Conservation (phyloP, 2,797 vertebrate species). For the Danionella dracula region DNA sequence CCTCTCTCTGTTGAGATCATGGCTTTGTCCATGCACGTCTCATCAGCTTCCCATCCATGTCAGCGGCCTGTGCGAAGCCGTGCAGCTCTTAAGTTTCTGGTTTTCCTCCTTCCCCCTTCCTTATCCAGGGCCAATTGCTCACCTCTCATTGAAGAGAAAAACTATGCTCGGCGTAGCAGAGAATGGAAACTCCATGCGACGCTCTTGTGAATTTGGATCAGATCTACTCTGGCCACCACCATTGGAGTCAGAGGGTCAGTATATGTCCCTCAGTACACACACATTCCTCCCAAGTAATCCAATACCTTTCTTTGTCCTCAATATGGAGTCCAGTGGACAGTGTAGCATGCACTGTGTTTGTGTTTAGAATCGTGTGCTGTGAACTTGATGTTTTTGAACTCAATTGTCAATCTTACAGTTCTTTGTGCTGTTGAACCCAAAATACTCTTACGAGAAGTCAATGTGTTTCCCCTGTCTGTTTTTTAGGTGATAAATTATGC, state of each 20-base stretch:
- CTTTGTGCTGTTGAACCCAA: background rate
- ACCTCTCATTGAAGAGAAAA: slow-evolving; percentile 78
- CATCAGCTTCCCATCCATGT: slow-evolving; percentile 21
- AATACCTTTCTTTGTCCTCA: slow-evolving; percentile 24
- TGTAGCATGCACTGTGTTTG: slow-evolving; percentile 14
- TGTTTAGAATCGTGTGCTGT: slow-evolving; percentile 22
- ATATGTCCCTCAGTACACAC: slow-evolving; percentile 22
- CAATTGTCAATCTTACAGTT: background rate
- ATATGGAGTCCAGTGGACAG: slow-evolving; percentile 10
- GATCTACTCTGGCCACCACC: slow-evolving; percentile 77
- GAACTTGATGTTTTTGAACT: slow-evolving; percentile 6
- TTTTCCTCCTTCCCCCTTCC: slow-evolving; percentile 39
- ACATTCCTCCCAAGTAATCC: slow-evolving; percentile 9
- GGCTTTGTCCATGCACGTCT: slow-evolving; percentile 17
- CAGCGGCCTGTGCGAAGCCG: slow-evolving; percentile 5
- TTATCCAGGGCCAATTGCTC: slow-evolving; percentile 54
- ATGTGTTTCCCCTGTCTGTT: background rate
- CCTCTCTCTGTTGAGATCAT: slow-evolving; percentile 6
- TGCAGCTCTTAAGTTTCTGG: slow-evolving; percentile 45
- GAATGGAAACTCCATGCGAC: slow-evolving; percentile 73
- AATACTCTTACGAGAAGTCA: background rate
- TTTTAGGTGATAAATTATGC: background rate
- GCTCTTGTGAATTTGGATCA: slow-evolving; percentile 77
- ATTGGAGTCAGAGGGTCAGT: slow-evolving; percentile 75
- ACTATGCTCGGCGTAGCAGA: slow-evolving; percentile 68